A percentile compares a stretch with the other conserved stretches of the same genome.
Conservation (phyloP, 2,888 invertebrate genomes). For the Tuberolachnus salignus region DNA sequence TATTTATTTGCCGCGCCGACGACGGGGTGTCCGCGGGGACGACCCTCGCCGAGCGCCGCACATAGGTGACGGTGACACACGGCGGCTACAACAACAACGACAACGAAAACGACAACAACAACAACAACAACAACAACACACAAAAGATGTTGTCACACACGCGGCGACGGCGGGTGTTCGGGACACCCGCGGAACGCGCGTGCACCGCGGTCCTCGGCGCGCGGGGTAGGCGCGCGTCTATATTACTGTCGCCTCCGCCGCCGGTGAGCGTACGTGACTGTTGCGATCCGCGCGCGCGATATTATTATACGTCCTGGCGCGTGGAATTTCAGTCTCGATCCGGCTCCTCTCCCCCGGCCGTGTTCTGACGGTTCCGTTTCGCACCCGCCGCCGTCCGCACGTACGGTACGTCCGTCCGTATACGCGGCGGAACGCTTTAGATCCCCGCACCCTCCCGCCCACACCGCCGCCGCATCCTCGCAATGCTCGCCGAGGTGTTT, state of each 20-base stretch:
- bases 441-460: too few species aligned
- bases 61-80: too few species aligned
- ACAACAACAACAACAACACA: too few species aligned
- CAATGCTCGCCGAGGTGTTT: too few species aligned
- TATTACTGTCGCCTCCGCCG: neutral
- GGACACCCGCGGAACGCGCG: neutral
- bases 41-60: too few species aligned
- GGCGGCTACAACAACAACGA: too few species aligned
- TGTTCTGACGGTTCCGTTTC: neutral
- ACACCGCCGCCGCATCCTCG: too few species aligned
- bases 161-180: too few species aligned
- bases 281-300: neutral
- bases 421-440: neutral
- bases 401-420: neutral
- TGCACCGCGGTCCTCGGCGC: neutral
- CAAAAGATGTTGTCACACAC: too few species aligned
- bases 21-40: slow-evolving; percentile 38
- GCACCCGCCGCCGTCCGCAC: too few species aligned
- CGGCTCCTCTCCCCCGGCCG: neutral
- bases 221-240: neutral
- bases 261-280: neutral
- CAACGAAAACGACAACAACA: too few species aligned
- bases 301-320: neutral
- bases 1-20: slow-evolving; percentile 33
- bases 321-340: neutral